Evolutionary conservation across 2,888 invertebrate genomes (phyloP), one percentile per base, ranked within the genome.

Genomic region (Lochmaea capreae): DNA sequence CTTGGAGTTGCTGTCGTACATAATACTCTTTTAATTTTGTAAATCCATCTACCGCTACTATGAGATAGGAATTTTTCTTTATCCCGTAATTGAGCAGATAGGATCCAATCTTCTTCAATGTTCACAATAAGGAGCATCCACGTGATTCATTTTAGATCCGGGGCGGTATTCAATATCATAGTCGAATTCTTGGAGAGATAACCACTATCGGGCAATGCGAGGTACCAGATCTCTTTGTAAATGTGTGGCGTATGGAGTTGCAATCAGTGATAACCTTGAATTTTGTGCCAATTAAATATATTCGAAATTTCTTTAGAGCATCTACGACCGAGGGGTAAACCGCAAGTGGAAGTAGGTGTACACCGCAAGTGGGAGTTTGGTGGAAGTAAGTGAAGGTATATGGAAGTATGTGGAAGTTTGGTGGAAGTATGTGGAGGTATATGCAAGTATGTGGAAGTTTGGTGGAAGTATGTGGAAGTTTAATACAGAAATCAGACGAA

Each of bases 181-280:
- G 39, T 80, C 78, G 70, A 81, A 84, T 59, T 85, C 85, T 69
- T 82, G 82, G 1, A 82, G 74, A 18, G 63, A 33, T 4, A 84
- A 65, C 80, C 82, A 84, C 84, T 85, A 84, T 54, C 84, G 73
- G 2, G 79, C 83, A n/a, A 84, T 80, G 61, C 84, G 66, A 1
- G 85, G 83, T 54, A 79, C 65, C 16, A 81, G 33, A 65, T 82
- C 80, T 57, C 75, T 57, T 75, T 81, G 80, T 16, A 67, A 76
- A 33, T 8, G 82, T 78, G 49, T 74, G 72, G 26, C 79, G 70
- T 59, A 81, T 39, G 10, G 80, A 77, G 61, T 77, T 79, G 61
- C 80, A 82, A 73, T 81, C 79, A 12, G 72, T 80, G 39, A 78
- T 68, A 10, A 79, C 5, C 33, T 33, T 33, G 33, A 33, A 33